Evolutionary conservation across 2,888 invertebrate genomes (phyloP).

Genomic region (Drosophila acutilabella): DNA sequence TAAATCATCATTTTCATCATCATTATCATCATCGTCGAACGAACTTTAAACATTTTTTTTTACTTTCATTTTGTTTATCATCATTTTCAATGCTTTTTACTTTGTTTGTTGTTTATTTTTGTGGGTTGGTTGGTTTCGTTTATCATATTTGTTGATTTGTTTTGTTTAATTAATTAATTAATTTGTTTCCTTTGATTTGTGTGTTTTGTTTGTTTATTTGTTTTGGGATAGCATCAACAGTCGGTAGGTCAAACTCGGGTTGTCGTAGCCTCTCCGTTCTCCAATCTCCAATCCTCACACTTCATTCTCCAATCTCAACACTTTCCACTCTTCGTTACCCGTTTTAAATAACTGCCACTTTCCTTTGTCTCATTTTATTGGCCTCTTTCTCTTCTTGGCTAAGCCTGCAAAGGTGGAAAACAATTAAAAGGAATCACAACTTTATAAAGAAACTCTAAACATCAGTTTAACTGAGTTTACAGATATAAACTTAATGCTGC

Average conservation of each 20-base stretch:
- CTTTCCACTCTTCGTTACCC: conserved; percentile 3
- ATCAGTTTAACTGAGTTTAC: background rate
- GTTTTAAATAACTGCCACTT: conserved; percentile 24
- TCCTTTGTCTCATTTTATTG: conserved; percentile 22
- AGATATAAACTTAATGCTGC: background rate
- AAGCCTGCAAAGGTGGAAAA: conserved; percentile 29
- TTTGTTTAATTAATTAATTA: conserved; percentile 53
- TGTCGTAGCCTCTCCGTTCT: conserved; percentile 41
- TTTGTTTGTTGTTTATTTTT: conserved; percentile 42
- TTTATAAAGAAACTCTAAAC: too few species aligned
- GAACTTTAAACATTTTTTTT: conserved; percentile 3
- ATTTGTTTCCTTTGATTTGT: conserved; percentile 54
- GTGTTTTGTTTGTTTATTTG: conserved; percentile 10
- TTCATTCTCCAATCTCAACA: background rate
- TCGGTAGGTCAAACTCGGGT: conserved; percentile 57
- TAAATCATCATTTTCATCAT: conserved; percentile 21
- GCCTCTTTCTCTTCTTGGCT: conserved; percentile 16
- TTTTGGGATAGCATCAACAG: conserved; percentile 52
- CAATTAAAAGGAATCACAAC: conserved; percentile 9
- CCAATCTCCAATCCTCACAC: conserved; percentile 3
- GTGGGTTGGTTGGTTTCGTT: conserved; percentile 75
- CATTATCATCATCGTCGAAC: conserved; percentile 17
- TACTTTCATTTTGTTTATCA: conserved; percentile 13
- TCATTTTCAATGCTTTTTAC: conserved; percentile 35
- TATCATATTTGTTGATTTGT: conserved; percentile 29